phyloP scores from a whole-genome alignment of 2,888 invertebrate genomes.

The Neuroscelio doddi region DNA sequence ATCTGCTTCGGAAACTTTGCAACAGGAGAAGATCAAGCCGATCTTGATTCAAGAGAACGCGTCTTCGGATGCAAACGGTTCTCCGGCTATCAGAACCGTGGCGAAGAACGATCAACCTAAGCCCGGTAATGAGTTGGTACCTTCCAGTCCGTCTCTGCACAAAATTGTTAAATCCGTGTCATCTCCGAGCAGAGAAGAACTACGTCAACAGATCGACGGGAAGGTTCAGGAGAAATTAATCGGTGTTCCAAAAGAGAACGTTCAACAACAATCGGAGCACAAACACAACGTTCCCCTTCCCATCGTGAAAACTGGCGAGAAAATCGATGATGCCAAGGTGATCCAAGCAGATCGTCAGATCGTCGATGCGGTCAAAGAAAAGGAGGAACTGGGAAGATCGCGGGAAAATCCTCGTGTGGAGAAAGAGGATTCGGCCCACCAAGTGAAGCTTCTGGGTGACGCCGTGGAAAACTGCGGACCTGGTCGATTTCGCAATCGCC shows the following conservation, averaged over 20 bases:
- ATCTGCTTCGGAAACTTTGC: neutral
- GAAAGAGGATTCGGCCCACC: constrained; percentile 21
- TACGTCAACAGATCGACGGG: too few relatives aligned
- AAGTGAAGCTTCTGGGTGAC: constrained; percentile 78
- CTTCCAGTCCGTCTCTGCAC: too few relatives aligned
- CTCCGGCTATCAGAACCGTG: neutral
- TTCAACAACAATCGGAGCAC: too few relatives aligned
- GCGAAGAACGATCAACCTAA: neutral
- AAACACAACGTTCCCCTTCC: neutral
- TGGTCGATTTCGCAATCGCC: constrained; percentile 79
- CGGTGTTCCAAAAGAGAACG: too few relatives aligned
- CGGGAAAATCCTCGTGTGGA: constrained; percentile 14
- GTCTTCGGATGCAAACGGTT: neutral
- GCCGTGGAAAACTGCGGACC: constrained; percentile 83
- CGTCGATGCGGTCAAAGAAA: constrained; percentile 23
- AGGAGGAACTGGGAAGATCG: constrained; percentile 11
- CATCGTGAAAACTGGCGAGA: neutral
- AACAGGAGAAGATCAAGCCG: constrained; percentile 34
- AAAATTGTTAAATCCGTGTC: too few relatives aligned
- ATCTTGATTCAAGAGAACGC: constrained; percentile 25
- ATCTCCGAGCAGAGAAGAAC: too few relatives aligned
- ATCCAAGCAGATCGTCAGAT: constrained; percentile 17
- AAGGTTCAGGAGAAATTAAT: too few relatives aligned
- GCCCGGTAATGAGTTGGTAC: neutral
- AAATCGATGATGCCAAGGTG: neutral